phyloP scores from a whole-genome alignment of 2,113 vertebrate species.

The Corydoras sp. region DNA sequence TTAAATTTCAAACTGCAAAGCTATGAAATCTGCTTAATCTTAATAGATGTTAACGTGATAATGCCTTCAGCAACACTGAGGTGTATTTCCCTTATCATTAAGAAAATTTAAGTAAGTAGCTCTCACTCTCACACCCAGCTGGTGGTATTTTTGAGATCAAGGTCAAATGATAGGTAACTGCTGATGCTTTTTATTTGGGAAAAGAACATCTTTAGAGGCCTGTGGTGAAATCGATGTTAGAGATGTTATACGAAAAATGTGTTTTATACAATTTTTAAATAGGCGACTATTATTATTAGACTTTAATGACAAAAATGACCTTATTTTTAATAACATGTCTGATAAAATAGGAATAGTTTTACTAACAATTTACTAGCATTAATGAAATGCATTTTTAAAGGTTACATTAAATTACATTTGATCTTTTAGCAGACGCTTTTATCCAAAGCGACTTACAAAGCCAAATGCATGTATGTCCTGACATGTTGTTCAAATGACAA shows the following conservation, averaged over 20 bases:
- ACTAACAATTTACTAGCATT: too few species aligned
- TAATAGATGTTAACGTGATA: constrained; percentile 12
- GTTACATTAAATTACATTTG: too few species aligned
- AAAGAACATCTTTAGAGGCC: not conserved
- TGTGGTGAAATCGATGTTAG: not conserved
- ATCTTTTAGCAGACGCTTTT: too few species aligned
- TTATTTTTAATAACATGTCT: too few species aligned
- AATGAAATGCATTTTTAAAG: too few species aligned
- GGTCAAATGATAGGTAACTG: constrained; percentile 1
- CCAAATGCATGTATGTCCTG: too few species aligned
- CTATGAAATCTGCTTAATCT: constrained; percentile 2
- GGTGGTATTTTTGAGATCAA: constrained; percentile 1
- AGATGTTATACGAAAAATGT: not conserved
- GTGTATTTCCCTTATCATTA: constrained; percentile 11
- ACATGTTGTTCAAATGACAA: too few species aligned
- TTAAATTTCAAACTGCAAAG: constrained; percentile 19
- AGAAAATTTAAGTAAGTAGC: not conserved
- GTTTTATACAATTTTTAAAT: too few species aligned
- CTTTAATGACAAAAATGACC: too few species aligned
- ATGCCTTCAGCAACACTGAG: not conserved
- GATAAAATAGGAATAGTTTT: too few species aligned
- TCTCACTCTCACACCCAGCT: not conserved
- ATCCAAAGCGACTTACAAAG: too few species aligned
- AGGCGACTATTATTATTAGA: too few species aligned
- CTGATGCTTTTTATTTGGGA: not conserved